These are phyloP conservation scores for Gobio occitaniae DNA, from an alignment of 2,797 vertebrate genomes.

Conservation along the genomic window DNA sequence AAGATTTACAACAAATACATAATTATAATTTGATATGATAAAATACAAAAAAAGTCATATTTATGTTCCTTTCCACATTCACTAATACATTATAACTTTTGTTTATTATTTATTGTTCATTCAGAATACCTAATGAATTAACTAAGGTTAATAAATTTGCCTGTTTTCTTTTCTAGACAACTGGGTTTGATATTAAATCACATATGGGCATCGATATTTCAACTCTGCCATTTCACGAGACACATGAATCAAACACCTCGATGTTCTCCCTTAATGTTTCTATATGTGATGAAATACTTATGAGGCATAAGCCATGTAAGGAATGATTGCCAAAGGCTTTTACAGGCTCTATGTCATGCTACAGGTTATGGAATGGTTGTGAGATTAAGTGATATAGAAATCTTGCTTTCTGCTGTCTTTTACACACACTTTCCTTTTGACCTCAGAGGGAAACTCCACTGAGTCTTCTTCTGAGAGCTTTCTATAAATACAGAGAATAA, in stretches of 20 bases:
- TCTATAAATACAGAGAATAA: slow-evolving; percentile 57
- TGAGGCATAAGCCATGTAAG: slow-evolving; percentile 22
- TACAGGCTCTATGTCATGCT: slow-evolving; percentile 22
- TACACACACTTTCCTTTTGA: slow-evolving; percentile 33
- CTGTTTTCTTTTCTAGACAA: not conserved
- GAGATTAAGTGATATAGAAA: slow-evolving; percentile 31
- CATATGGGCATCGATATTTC: not conserved
- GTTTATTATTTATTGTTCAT: not conserved
- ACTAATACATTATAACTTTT: not conserved
- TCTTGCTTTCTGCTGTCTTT: slow-evolving; percentile 33
- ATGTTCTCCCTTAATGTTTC: slow-evolving; percentile 22
- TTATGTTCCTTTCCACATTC: not conserved
- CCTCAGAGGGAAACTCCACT: slow-evolving; percentile 17
- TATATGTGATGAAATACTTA: slow-evolving; percentile 32
- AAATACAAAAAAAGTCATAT: not conserved
- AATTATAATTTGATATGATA: not conserved
- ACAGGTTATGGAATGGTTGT: slow-evolving; percentile 12
- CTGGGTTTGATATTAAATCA: not conserved
- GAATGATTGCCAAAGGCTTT: slow-evolving; percentile 27
- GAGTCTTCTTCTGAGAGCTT: slow-evolving; percentile 48
- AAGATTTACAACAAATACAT: not conserved
- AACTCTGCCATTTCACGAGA: slow-evolving; percentile 4
- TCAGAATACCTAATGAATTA: not conserved
- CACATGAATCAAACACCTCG: slow-evolving; percentile 8
- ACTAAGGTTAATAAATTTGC: not conserved